These are phyloP conservation scores for Ochlodes sylvanus DNA, from an alignment of 2,888 invertebrate species.

Conservation along the genomic window DNA sequence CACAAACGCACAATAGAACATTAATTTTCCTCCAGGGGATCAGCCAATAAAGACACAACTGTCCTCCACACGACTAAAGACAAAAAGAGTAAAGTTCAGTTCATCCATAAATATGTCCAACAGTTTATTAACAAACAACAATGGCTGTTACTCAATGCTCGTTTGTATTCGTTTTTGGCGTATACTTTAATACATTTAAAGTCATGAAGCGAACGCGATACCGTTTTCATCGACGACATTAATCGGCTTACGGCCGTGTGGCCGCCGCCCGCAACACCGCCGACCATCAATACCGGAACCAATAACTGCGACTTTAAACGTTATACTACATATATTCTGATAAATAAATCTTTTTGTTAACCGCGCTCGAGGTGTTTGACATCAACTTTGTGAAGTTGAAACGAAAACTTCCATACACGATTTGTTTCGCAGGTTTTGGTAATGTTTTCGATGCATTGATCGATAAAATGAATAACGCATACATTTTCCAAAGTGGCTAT, in stretches of 20 bases:
- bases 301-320: conserved; percentile 18
- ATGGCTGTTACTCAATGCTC: neutral
- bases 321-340: neutral
- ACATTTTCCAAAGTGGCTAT: too few species aligned
- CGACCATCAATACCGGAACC: conserved; percentile 21
- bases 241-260: conserved; percentile 21
- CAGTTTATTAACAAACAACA: neutral
- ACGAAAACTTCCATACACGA: too few species aligned
- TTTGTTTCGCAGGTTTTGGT: too few species aligned
- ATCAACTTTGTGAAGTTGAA: too few species aligned
- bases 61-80: neutral
- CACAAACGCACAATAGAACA: too few species aligned
- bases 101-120: neutral
- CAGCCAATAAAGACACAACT: neutral
- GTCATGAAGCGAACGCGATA: conserved; percentile 2
- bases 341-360: conserved; percentile 11
- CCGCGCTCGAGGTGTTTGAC: neutral
- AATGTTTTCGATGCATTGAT: too few species aligned
- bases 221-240: conserved; percentile 24
- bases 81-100: neutral
- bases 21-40: too few species aligned
- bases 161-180: neutral
- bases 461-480: too few species aligned
- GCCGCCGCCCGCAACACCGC: neutral
- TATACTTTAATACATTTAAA: conserved; percentile 17